These are phyloP conservation scores for Tetragonula clypearis DNA, from an alignment of 1,140 invertebrate genomes.

Conservation along the genomic window DNA sequence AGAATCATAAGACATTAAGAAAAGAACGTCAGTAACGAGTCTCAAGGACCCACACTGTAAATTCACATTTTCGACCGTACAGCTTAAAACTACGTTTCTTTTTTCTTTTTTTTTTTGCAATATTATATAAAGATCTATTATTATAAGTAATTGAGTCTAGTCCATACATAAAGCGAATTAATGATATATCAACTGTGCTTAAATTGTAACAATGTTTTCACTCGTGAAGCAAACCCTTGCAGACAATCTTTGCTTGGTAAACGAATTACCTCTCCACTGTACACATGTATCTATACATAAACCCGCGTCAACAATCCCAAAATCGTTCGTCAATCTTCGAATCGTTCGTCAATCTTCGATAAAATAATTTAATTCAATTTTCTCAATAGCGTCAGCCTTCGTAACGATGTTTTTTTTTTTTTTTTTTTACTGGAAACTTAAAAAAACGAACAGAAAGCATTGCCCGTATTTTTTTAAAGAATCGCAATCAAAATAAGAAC, in stretches of 20 bases:
- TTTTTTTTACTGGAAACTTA: background rate
- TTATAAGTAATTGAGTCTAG: conserved; percentile 82
- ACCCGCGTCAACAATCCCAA: background rate
- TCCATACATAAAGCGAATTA: conserved; percentile 81
- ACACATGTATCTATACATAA: conserved; percentile 44
- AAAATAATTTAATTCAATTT: background rate
- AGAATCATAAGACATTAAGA: background rate
- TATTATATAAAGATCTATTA: conserved; percentile 76
- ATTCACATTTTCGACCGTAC: conserved; percentile 67
- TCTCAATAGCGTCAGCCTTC: background rate
- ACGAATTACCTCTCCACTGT: conserved; percentile 33
- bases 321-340: conserved; percentile 12
- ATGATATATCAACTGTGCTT: conserved; percentile 75
- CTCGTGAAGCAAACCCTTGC: conserved; percentile 47
- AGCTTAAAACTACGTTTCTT: conserved; percentile 69
- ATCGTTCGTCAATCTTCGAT: background rate
- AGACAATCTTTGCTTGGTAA: conserved; percentile 63
- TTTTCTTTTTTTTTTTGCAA: conserved; percentile 62
- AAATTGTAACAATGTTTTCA: conserved; percentile 78
- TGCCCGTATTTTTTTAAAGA: background rate
- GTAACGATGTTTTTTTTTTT: background rate
- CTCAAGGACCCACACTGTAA: conserved; percentile 49
- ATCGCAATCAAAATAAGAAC: background rate
- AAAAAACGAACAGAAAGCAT: background rate
- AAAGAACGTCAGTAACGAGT: conserved; percentile 25